A percentile compares a stretch with the other conserved stretches of the same genome.
Evolutionary conservation across 2,888 invertebrate species (phyloP).

Genomic region (Phrixothrix hirtus): DNA sequence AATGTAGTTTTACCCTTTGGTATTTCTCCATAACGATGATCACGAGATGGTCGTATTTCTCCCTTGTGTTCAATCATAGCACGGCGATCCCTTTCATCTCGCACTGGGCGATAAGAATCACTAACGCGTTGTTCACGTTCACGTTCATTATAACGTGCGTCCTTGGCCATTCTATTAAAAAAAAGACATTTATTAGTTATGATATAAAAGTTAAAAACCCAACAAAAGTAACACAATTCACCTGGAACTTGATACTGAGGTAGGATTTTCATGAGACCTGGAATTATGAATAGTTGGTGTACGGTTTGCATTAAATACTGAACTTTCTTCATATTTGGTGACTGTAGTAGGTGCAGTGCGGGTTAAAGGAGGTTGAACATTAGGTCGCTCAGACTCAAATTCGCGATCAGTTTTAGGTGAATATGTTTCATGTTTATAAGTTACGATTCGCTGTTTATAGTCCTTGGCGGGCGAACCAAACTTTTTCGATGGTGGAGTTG

Average conservation of each 20-base stretch:
- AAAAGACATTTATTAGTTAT: no score
- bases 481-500: conserved; percentile 43
- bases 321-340: conserved; percentile 36
- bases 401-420: conserved; percentile 45
- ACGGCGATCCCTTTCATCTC: conserved; percentile 45
- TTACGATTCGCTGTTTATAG: conserved; percentile 38
- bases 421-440: conserved; percentile 46
- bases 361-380: conserved; percentile 34
- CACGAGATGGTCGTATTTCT: conserved; percentile 43
- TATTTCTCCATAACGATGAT: conserved; percentile 54
- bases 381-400: conserved; percentile 39
- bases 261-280: conserved; percentile 19
- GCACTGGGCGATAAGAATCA: conserved; percentile 45
- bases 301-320: conserved; percentile 34
- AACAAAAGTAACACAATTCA: conserved; percentile 1
- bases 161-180: conserved; percentile 37
- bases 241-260: conserved; percentile 17
- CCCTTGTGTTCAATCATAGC: conserved; percentile 39
- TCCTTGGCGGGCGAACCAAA: conserved; percentile 41
- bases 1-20: conserved; percentile 32
- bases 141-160: conserved; percentile 41
- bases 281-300: conserved; percentile 39
- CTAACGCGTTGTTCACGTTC: conserved; percentile 50
- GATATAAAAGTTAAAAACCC: no score
- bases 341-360: conserved; percentile 31